Evolutionary conservation across 2,797 vertebrate species (phyloP).

Genomic region (Clarias platycephalus): DNA sequence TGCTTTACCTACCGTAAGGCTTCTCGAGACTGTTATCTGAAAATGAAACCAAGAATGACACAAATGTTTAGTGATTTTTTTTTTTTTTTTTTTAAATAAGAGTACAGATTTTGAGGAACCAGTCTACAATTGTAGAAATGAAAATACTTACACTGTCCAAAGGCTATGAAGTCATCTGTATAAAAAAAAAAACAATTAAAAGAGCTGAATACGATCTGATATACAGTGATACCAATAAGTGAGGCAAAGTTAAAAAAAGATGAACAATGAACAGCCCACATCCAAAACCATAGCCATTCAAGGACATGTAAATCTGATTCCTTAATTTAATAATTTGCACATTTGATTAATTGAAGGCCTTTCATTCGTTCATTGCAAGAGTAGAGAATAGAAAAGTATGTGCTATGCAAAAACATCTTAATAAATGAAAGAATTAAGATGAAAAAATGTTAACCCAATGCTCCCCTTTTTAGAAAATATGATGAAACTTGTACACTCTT

Average conservation of each 20-base stretch:
- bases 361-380: not conserved
- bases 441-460: not conserved
- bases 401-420: not conserved
- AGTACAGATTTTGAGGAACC: not conserved
- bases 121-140: not conserved
- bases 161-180: slow-evolving; percentile 72
- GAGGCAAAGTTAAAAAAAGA: not conserved
- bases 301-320: slow-evolving; percentile 15
- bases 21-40: slow-evolving; percentile 66
- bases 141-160: slow-evolving; percentile 66
- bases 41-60: slow-evolving; percentile 25
- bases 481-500: not conserved
- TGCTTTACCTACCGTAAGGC: slow-evolving; percentile 68
- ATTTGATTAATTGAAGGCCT: not conserved
- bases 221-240: not conserved
- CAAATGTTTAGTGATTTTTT: not conserved
- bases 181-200: slow-evolving; percentile 23
- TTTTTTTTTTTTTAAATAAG: not conserved
- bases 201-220: not conserved
- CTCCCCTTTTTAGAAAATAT: not conserved
- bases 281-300: not conserved
- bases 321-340: not conserved
- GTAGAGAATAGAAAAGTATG: not conserved
- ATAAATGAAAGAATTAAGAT: not conserved
- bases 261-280: not conserved